Conservation (phyloP, 2,888 invertebrate genomes). For the Zhuqinia jingwanae region DNA sequence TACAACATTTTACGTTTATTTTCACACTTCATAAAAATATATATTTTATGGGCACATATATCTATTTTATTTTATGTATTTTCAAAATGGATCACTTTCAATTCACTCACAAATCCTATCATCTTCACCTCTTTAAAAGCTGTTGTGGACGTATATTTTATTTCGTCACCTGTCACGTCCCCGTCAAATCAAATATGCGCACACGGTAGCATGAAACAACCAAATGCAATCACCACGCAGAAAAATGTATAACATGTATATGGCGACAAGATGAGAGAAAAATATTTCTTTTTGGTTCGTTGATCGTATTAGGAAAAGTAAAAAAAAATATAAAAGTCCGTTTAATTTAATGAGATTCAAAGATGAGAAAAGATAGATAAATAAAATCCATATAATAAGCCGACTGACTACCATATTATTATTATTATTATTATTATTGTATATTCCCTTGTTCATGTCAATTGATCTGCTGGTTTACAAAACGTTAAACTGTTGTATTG, state of each 20-base stretch:
- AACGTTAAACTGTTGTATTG: too few species aligned
- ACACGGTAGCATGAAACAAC: background rate
- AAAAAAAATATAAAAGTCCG: background rate
- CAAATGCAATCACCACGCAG: background rate
- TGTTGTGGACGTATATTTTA: conserved; percentile 1
- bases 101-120: too few species aligned
- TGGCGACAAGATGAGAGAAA: too few species aligned
- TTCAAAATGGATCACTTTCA: background rate
- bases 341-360: conserved; percentile 12
- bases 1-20: background rate
- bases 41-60: background rate
- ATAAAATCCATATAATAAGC: conserved; percentile 12
- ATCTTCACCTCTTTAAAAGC: background rate
- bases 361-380: conserved; percentile 21
- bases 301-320: conserved; percentile 11
- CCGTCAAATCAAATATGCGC: background rate
- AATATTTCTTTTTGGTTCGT: conserved; percentile 21
- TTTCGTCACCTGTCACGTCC: conserved; percentile 16
- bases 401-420: background rate
- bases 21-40: background rate
- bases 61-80: background rate
- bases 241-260: background rate
- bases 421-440: too few species aligned
- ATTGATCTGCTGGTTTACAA: background rate
- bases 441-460: background rate